Percentiles rank a stretch among this genome's conserved stretches.
phyloP scores from a whole-genome alignment of 2,888 invertebrate species.

The Mantis religiosa region DNA sequence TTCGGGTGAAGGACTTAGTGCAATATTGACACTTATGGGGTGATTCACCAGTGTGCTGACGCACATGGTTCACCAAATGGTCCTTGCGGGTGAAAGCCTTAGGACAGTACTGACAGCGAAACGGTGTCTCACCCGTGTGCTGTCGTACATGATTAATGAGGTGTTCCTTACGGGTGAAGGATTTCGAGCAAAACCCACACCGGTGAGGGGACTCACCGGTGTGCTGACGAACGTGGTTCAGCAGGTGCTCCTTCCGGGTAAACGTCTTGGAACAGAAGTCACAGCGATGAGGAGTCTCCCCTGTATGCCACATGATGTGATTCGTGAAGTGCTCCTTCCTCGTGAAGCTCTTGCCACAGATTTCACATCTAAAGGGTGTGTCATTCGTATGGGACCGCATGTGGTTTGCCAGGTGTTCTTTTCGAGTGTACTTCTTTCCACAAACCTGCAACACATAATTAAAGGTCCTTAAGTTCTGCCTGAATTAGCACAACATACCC shows the following conservation, averaged over 20 bases:
- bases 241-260: constrained; percentile 69
- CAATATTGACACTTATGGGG: constrained; percentile 83
- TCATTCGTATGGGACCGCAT: constrained; percentile 40
- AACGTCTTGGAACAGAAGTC: constrained; percentile 77
- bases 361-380: constrained; percentile 40
- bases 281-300: constrained; percentile 73
- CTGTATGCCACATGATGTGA: constrained; percentile 86
- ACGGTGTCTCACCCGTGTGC: constrained; percentile 64
- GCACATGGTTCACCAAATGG: constrained; percentile 80
- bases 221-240: constrained; percentile 74
- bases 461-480: constrained; percentile 55
- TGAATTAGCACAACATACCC: background rate
- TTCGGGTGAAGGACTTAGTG: constrained; percentile 49
- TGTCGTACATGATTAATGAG: constrained; percentile 40
- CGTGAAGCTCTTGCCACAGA: constrained; percentile 67
- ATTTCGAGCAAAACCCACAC: constrained; percentile 37
- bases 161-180: constrained; percentile 39
- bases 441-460: constrained; percentile 36
- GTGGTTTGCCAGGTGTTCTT: constrained; percentile 41
- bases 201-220: constrained; percentile 44
- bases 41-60: constrained; percentile 78
- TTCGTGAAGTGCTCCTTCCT: constrained; percentile 87
- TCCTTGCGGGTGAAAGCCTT: constrained; percentile 84
- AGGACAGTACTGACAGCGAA: constrained; percentile 79
- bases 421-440: constrained; percentile 42